Evolutionary conservation across 2,888 invertebrate genomes (phyloP).

Genomic region (Stenichneumon culpator): DNA sequence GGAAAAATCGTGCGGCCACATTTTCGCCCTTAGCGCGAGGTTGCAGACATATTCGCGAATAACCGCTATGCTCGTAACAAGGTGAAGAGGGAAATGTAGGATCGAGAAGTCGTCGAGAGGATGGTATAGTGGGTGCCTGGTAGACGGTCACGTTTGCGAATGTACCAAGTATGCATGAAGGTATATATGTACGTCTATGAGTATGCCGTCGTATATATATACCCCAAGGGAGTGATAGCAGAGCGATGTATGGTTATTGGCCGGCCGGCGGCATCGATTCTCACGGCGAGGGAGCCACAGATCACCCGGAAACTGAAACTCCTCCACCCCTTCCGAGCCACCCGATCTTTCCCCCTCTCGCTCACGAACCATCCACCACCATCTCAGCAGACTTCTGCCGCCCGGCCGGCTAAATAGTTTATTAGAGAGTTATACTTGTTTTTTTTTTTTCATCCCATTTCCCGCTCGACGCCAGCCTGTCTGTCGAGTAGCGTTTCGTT

Average conservation of each 20-base stretch:
- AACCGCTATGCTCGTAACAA: conserved; percentile 69
- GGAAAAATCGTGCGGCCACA: conserved; percentile 26
- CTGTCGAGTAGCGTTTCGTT: background rate
- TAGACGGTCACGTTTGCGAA: conserved; percentile 58
- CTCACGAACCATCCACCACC: conserved; percentile 53
- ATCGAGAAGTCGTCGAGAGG: conserved; percentile 43
- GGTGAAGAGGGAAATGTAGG: conserved; percentile 66
- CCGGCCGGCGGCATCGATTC: conserved; percentile 85
- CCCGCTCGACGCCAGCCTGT: conserved; percentile 28
- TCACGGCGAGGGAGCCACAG: conserved; percentile 84
- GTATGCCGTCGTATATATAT: conserved; percentile 70
- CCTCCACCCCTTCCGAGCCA: conserved; percentile 68
- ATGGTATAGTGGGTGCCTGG: conserved; percentile 67
- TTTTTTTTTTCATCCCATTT: conserved; percentile 64
- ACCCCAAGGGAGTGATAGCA: conserved; percentile 83
- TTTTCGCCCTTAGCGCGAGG: conserved; percentile 37
- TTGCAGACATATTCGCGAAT: conserved; percentile 50
- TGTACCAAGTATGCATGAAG: conserved; percentile 55
- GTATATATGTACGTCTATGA: conserved; percentile 34
- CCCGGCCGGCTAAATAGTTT: conserved; percentile 80
- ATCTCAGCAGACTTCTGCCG: conserved; percentile 21
- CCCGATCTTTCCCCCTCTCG: conserved; percentile 56
- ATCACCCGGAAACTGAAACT: conserved; percentile 84
- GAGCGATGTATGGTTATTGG: conserved; percentile 85
- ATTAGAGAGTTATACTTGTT: conserved; percentile 80